Conservation (phyloP, 2,797 vertebrate species). For the Bovichtus diacanthus region DNA sequence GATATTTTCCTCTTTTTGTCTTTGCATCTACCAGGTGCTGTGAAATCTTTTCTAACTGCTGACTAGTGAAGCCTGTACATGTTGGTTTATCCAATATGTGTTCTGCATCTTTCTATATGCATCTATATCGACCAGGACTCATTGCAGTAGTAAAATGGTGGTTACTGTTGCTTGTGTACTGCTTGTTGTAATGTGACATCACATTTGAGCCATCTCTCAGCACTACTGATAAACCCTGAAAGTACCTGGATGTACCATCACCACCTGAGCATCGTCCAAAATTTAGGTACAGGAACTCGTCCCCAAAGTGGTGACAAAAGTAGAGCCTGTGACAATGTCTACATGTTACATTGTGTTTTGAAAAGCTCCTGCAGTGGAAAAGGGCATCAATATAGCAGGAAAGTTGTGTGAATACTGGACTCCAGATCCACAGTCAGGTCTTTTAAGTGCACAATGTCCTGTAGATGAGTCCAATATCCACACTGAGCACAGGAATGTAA, state of each 20-base stretch:
- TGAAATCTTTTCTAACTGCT: too few relatives aligned
- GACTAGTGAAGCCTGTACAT: too few relatives aligned
- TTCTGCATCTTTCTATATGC: too few relatives aligned
- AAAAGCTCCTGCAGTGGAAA: background rate
- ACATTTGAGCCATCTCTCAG: background rate
- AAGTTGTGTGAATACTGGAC: background rate
- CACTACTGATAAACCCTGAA: background rate
- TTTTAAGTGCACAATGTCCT: background rate
- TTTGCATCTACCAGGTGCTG: too few relatives aligned
- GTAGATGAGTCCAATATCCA: background rate
- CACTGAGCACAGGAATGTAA: background rate
- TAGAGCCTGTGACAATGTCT: too few relatives aligned
- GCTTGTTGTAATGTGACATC: background rate
- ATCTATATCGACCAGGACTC: too few relatives aligned
- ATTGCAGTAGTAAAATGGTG: background rate
- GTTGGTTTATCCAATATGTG: too few relatives aligned
- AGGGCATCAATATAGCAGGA: background rate
- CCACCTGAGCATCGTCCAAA: background rate
- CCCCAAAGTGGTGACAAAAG: background rate
- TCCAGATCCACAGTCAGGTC: background rate
- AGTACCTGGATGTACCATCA: background rate
- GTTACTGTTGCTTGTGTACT: too few relatives aligned
- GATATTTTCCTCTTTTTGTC: background rate
- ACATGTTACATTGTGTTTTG: background rate
- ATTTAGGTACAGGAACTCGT: too few relatives aligned